Percentiles rank a stretch among this genome's conserved stretches.
phyloP scores from a whole-genome alignment of 2,113 vertebrate species.

The Indicator maculatus region DNA sequence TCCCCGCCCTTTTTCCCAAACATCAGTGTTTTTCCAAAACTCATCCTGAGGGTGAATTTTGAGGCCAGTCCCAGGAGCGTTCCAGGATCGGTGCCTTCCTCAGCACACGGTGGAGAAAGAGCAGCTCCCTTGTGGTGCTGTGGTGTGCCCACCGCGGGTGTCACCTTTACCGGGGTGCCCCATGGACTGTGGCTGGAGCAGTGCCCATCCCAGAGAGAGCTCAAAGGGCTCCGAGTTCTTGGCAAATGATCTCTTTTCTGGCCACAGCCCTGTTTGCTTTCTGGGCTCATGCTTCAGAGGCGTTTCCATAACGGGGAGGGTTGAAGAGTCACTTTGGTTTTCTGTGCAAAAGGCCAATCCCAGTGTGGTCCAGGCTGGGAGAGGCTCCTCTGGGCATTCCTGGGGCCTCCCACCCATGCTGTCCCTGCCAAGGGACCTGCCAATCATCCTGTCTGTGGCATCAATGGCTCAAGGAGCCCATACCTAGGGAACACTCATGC shows the following conservation, averaged over 20 bases:
- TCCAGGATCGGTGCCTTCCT: neutral
- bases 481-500: rapidly evolving
- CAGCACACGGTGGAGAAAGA: rapidly evolving
- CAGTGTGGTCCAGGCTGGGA: rapidly evolving
- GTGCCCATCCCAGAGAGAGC: neutral
- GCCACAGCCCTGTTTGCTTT: neutral
- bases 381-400: rapidly evolving
- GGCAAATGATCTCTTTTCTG: rapidly evolving
- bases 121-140: rapidly evolving
- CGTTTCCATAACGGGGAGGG: rapidly evolving
- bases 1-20: neutral
- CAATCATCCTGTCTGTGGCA: rapidly evolving
- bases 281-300: neutral
- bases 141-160: rapidly evolving
- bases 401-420: rapidly evolving
- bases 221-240: neutral
- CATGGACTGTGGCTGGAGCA: neutral
- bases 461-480: rapidly evolving
- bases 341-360: neutral
- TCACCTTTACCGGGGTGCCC: neutral
- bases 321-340: neutral
- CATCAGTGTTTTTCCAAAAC: neutral
- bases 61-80: neutral
- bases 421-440: neutral
- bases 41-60: rapidly evolving